phyloP scores from a whole-genome alignment of 2,797 vertebrate genomes.

The Arremon aurantiirostris region DNA sequence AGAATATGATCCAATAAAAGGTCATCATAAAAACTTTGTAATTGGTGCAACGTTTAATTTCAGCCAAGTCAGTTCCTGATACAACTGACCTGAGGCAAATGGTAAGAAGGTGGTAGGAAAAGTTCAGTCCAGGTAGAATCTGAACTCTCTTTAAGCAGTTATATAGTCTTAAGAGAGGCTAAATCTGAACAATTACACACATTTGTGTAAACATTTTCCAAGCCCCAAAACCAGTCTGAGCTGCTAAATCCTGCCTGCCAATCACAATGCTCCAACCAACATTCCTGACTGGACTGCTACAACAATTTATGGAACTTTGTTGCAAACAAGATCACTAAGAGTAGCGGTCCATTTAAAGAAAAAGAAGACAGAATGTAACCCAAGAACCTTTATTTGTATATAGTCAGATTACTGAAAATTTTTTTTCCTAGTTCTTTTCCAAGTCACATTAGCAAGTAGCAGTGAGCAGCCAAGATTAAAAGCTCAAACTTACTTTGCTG shows the following conservation, averaged over 20 bases:
- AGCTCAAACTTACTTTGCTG: background rate
- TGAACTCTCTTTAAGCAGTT: background rate
- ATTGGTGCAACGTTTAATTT: background rate
- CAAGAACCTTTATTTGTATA: background rate
- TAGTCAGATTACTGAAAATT: background rate
- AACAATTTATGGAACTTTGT: background rate
- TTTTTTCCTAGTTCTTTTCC: background rate
- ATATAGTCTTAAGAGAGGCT: background rate
- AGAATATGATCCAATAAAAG: background rate
- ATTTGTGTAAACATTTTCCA: background rate
- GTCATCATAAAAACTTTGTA: background rate
- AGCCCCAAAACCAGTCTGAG: background rate
- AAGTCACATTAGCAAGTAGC: background rate
- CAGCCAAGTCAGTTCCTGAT: background rate
- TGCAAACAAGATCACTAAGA: background rate
- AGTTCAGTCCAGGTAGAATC: background rate
- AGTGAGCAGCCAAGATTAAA: background rate
- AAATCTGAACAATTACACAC: background rate
- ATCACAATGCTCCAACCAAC: background rate
- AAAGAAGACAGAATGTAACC: background rate
- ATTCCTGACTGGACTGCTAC: background rate
- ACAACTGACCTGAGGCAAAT: background rate
- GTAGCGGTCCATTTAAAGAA: background rate
- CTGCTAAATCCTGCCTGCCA: background rate
- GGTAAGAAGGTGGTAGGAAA: background rate